phyloP scores from a whole-genome alignment of 2,888 invertebrate genomes.

The Geotrupes spiniger region DNA sequence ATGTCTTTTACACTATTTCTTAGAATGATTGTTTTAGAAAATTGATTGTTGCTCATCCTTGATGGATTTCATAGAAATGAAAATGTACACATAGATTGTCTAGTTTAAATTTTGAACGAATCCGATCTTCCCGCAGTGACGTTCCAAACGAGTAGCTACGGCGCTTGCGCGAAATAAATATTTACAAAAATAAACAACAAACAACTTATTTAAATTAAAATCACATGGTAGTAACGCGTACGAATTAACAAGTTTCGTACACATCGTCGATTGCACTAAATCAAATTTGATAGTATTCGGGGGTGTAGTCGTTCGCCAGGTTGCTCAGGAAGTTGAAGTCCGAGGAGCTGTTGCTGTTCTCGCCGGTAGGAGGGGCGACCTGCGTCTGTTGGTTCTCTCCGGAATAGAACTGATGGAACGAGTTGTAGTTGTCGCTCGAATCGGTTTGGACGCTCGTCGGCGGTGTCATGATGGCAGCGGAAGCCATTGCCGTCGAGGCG shows the following conservation, averaged over 20 bases:
- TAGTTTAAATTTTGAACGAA: conserved; percentile 4
- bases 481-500: conserved; percentile 50
- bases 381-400: conserved; percentile 45
- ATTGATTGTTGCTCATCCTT: conserved; percentile 7
- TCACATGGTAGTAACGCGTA: conserved; percentile 18
- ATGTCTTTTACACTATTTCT: conserved; percentile 4
- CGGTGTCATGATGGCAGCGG: conserved; percentile 59
- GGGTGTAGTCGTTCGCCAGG: conserved; percentile 88
- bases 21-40: conserved; percentile 17
- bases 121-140: no score
- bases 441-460: conserved; percentile 59
- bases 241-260: conserved; percentile 26
- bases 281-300: conserved; percentile 82
- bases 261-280: conserved; percentile 43
- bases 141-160: no score
- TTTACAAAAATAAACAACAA: conserved; percentile 17
- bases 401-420: conserved; percentile 71
- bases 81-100: conserved; percentile 5
- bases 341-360: conserved; percentile 88
- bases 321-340: conserved; percentile 93
- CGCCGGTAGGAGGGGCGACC: conserved; percentile 55
- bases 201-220: conserved; percentile 10
- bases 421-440: conserved; percentile 64
- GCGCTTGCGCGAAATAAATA: no score
- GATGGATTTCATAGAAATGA: conserved; percentile 1